A percentile compares a stretch with the other conserved stretches of the same genome.
Evolutionary conservation across 2,797 vertebrate genomes (phyloP).

Genomic region (Aplochiton taeniatus): DNA sequence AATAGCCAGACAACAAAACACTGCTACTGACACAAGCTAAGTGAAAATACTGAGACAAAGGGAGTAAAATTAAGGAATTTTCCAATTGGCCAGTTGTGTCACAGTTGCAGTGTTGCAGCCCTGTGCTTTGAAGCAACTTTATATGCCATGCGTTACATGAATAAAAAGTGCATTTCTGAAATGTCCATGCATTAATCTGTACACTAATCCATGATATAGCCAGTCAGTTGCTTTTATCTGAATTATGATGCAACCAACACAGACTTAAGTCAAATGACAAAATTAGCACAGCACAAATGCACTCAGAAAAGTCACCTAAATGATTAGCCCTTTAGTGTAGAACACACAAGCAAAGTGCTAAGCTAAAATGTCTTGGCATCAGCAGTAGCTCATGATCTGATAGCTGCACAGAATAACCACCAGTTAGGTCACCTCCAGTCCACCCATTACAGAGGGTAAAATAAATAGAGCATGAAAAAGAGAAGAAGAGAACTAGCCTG

Average conservation of each 20-base stretch:
- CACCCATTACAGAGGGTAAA: background rate
- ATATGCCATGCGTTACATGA: no score
- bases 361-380: conserved; percentile 32
- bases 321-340: conserved; percentile 39
- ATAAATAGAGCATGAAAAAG: background rate
- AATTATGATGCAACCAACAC: background rate
- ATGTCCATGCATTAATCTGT: background rate
- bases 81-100: no score
- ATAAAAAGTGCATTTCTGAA: background rate
- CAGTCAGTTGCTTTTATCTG: background rate
- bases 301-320: conserved; percentile 33
- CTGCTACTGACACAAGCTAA: no score
- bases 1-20: no score
- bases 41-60: no score
- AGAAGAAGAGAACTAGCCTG: background rate
- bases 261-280: conserved; percentile 2
- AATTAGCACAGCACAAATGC: conserved; percentile 23
- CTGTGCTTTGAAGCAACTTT: no score
- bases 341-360: conserved; percentile 22
- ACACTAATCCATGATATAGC: background rate
- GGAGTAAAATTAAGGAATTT: no score
- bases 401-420: conserved; percentile 29
- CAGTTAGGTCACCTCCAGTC: conserved; percentile 43
- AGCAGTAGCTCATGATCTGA: conserved; percentile 10
- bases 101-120: no score